These are phyloP conservation scores for Drosophila navojoa DNA, from an alignment of 1,140 invertebrate species.

Conservation along the genomic window DNA sequence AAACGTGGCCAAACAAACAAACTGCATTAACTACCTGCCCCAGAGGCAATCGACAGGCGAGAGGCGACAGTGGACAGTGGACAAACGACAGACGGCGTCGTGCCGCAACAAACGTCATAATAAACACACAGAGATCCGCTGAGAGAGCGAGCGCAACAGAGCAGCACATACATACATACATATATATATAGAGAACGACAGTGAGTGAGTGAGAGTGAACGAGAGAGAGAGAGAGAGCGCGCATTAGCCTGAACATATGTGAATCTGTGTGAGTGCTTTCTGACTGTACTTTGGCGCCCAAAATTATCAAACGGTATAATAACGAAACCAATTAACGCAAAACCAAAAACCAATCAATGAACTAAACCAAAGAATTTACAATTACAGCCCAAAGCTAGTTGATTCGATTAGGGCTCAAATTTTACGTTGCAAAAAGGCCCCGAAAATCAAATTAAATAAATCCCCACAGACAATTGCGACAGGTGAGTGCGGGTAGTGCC, in stretches of 20 bases:
- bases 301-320: conserved; percentile 47
- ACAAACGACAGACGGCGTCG: conserved; percentile 16
- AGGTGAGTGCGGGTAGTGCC: conserved; percentile 8
- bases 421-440: conserved; percentile 8
- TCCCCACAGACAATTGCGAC: conserved; percentile 9
- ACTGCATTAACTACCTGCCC: conserved; percentile 51
- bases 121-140: conserved; percentile 21
- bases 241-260: neutral
- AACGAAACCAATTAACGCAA: conserved; percentile 47
- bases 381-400: conserved; percentile 38
- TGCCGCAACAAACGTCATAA: conserved; percentile 58
- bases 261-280: conserved; percentile 3
- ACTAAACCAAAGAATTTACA: conserved; percentile 61
- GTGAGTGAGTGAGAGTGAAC: neutral
- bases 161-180: too few species aligned
- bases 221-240: conserved; percentile 17
- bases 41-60: conserved; percentile 22
- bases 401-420: conserved; percentile 39
- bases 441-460: conserved; percentile 14
- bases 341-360: conserved; percentile 48
- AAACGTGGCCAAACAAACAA: conserved; percentile 39
- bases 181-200: too few species aligned
- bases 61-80: conserved; percentile 5
- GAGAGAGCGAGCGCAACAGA: neutral
- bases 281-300: conserved; percentile 76